Conservation (phyloP, 2,113 vertebrate species). For the Arenaria interpres region DNA sequence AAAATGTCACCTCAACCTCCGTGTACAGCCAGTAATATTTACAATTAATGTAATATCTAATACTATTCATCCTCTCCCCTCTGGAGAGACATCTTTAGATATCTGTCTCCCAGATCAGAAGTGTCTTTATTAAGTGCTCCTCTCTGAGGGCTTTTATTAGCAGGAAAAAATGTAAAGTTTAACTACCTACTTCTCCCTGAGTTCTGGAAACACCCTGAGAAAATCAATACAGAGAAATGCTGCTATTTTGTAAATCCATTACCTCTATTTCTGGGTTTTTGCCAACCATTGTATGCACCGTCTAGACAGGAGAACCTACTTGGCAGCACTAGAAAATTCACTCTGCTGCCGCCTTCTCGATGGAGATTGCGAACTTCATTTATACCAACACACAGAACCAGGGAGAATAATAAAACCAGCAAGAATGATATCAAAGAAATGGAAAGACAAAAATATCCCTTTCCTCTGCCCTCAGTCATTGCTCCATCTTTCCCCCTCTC, state of each 20-base stretch:
- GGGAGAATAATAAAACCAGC: not conserved
- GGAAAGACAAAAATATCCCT: not conserved
- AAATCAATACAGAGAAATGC: slow-evolving; percentile 30
- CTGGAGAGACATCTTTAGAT: not conserved
- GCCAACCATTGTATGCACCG: not conserved
- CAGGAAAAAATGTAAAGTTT: not conserved
- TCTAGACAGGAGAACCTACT: not conserved
- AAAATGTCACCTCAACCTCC: not conserved
- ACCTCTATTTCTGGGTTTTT: not conserved
- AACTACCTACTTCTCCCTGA: not conserved
- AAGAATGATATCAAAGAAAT: not conserved
- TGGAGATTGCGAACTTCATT: not conserved
- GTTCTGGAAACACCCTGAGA: not conserved
- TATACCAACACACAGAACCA: not conserved
- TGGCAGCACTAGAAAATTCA: not conserved
- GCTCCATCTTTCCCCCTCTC: not conserved
- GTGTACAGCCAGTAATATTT: not conserved
- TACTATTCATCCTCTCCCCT: not conserved
- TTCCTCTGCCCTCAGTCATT: not conserved
- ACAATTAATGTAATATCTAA: not conserved
- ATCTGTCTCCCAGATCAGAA: not conserved
- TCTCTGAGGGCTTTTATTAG: not conserved
- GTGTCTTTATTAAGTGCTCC: not conserved
- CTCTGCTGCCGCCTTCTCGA: not conserved
- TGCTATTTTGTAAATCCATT: slow-evolving; percentile 30